Evolutionary conservation across 2,113 vertebrate species (phyloP).

Genomic region (Phyllopteryx taeniolatus): DNA sequence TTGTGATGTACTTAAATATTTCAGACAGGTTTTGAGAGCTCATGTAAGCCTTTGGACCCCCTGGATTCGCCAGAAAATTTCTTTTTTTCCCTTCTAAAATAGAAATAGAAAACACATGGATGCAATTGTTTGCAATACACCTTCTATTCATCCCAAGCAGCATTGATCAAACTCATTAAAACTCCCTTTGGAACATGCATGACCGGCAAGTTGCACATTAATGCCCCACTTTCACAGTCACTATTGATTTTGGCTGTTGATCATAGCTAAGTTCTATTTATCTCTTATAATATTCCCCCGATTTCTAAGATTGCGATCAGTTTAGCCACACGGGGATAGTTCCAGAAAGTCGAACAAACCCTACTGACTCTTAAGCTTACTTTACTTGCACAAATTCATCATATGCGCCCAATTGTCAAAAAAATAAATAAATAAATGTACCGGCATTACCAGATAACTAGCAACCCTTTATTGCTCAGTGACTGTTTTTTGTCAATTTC

Average conservation of each 20-base stretch:
- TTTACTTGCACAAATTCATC: neutral
- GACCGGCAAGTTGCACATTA: constrained; percentile 4
- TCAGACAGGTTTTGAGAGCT: constrained; percentile 47
- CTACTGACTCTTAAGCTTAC: neutral
- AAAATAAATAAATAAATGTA: too few relatives aligned
- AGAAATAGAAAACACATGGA: constrained; percentile 18
- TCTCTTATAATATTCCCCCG: constrained; percentile 8
- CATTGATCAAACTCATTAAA: constrained; percentile 24
- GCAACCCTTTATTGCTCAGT: too few relatives aligned
- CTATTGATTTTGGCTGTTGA: constrained; percentile 11
- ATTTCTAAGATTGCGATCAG: constrained; percentile 5
- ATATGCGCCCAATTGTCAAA: neutral
- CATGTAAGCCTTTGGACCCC: constrained; percentile 28
- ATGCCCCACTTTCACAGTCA: constrained; percentile 9
- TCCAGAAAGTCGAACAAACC: neutral
- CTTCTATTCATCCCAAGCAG: constrained; percentile 18
- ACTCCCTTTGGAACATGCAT: constrained; percentile 16
- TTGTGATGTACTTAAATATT: constrained; percentile 46
- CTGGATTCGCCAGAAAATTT: constrained; percentile 5
- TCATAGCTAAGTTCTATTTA: constrained; percentile 5
- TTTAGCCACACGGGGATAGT: constrained; percentile 1
- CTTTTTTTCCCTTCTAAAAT: neutral
- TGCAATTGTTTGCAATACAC: constrained; percentile 21
- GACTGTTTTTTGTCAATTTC: too few relatives aligned
- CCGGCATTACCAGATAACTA: too few relatives aligned